Evolutionary conservation across 2,888 invertebrate genomes (phyloP).

Genomic region (Erebia epiphron): DNA sequence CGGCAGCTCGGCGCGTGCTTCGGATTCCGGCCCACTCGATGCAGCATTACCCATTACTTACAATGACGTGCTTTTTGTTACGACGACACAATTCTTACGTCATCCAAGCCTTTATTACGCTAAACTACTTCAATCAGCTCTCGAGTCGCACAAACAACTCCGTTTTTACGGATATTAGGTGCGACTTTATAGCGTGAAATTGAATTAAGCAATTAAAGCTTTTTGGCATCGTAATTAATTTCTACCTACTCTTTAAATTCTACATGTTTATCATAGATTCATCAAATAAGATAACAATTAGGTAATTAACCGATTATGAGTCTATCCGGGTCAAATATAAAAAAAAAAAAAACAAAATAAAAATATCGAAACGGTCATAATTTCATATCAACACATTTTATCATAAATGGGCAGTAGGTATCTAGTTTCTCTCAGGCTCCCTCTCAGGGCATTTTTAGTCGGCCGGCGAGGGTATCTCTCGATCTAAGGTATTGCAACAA

Average conservation of each 20-base stretch:
- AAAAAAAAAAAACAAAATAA: too few relatives aligned
- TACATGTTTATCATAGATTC: not conserved
- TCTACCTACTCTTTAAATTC: constrained; percentile 1
- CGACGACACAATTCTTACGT: constrained; percentile 61
- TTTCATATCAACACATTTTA: not conserved
- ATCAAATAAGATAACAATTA: not conserved
- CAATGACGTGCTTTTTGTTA: constrained; percentile 73
- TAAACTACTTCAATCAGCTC: constrained; percentile 72
- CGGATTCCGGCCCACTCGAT: constrained; percentile 64
- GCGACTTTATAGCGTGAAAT: constrained; percentile 52
- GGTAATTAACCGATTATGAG: not conserved
- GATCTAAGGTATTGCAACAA: constrained; percentile 38
- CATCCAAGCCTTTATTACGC: constrained; percentile 70
- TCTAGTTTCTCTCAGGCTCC: not conserved
- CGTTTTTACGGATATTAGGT: constrained; percentile 53
- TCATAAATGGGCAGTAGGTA: not conserved
- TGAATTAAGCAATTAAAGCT: constrained; percentile 42
- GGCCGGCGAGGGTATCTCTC: constrained; percentile 23
- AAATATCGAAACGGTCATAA: not conserved
- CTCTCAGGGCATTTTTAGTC: constrained; percentile 2
- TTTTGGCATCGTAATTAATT: constrained; percentile 1
- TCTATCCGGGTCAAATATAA: too few relatives aligned
- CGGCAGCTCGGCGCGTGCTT: constrained; percentile 77
- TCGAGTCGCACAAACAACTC: constrained; percentile 68
- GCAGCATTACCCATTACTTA: constrained; percentile 75